Evolutionary conservation across 2,888 invertebrate genomes (phyloP).

Genomic region (Mylabris sibirica): DNA sequence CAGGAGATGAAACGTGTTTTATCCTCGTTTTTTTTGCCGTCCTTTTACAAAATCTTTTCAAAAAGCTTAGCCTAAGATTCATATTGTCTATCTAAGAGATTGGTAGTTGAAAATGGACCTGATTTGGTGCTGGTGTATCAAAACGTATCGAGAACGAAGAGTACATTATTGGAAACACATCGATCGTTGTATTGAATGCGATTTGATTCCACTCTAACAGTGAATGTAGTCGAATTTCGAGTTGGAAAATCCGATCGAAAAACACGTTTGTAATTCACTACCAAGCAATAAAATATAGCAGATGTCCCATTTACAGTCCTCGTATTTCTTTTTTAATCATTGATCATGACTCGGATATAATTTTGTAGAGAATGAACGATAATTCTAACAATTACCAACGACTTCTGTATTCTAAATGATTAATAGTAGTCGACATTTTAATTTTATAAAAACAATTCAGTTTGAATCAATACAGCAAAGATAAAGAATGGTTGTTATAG

Average conservation of each 20-base stretch:
- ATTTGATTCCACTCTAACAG: constrained; percentile 24
- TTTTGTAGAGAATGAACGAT: not conserved
- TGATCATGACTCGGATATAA: no score
- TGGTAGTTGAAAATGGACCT: constrained; percentile 33
- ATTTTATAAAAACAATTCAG: no score
- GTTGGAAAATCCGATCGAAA: constrained; percentile 13
- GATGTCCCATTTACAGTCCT: not conserved
- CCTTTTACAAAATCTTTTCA: not conserved
- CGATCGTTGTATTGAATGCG: constrained; percentile 27
- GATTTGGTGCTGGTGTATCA: not conserved
- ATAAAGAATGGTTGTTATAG: not conserved
- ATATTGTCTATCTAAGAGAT: constrained; percentile 19
- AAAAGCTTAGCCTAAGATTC: constrained; percentile 11
- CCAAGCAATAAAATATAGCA: not conserved
- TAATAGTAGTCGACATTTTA: not conserved
- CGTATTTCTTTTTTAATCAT: no score
- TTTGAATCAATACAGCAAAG: constrained; percentile 3
- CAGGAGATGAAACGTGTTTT: not conserved
- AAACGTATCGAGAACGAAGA: constrained; percentile 13
- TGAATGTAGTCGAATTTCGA: constrained; percentile 26
- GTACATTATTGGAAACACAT: constrained; percentile 38
- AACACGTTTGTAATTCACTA: constrained; percentile 1
- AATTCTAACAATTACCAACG: not conserved
- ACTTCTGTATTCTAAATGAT: not conserved
- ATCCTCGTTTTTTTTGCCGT: no score